phyloP scores from a whole-genome alignment of 2,113 vertebrate genomes.

The Arvicanthis niloticus region DNA sequence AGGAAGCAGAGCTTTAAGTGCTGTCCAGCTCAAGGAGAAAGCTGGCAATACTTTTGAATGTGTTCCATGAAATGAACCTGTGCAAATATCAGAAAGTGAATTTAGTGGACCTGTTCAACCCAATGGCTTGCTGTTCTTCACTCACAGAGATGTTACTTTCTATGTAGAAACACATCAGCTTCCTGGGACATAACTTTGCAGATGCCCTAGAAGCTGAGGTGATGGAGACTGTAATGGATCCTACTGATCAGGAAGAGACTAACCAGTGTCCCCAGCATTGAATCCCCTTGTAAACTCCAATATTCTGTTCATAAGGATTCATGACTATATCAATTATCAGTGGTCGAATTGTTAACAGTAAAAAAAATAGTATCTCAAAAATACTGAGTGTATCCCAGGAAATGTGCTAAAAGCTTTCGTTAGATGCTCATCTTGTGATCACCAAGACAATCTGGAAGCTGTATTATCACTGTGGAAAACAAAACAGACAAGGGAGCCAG shows the following conservation, averaged over 20 bases:
- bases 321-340: background rate
- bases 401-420: background rate
- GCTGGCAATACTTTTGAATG: background rate
- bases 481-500: too few species aligned
- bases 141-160: background rate
- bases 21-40: background rate
- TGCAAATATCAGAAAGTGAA: too few species aligned
- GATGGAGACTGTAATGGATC: background rate
- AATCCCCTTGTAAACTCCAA: background rate
- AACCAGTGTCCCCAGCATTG: background rate
- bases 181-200: background rate
- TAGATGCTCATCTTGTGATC: background rate
- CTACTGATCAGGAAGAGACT: background rate
- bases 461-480: background rate
- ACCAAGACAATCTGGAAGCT: background rate
- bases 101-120: background rate
- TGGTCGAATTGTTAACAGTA: background rate
- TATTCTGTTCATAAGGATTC: background rate
- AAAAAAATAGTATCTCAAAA: background rate
- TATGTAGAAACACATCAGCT: rapidly evolving
- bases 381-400: background rate
- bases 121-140: too few species aligned
- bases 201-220: background rate
- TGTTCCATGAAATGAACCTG: background rate
- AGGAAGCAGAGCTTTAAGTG: background rate